A percentile compares a stretch with the other conserved stretches of the same genome.
Evolutionary conservation across 2,113 vertebrate species (phyloP).

Genomic region (Pampusana beccarii): DNA sequence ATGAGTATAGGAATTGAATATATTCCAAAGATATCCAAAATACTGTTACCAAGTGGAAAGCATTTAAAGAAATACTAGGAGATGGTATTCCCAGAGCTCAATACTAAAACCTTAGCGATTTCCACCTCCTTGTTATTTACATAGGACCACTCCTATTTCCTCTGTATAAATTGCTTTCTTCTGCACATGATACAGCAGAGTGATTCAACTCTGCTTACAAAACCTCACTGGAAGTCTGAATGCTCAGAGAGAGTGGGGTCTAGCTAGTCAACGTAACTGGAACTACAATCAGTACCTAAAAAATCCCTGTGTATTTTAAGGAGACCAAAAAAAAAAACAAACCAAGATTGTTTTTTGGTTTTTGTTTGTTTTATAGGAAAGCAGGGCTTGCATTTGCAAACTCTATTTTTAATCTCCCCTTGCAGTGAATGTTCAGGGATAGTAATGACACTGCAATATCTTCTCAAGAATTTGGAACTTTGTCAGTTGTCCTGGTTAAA

Average conservation of each 20-base stretch:
- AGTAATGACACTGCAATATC: constrained; percentile 35
- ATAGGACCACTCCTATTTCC: not conserved
- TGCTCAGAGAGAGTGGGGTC: not conserved
- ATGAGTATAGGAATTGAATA: not conserved
- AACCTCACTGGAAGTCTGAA: not conserved
- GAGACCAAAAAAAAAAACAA: not conserved
- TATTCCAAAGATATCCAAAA: not conserved
- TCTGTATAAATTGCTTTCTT: not conserved
- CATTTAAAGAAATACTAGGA: not conserved
- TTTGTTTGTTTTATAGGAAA: not conserved
- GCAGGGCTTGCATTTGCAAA: constrained; percentile 13
- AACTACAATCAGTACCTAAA: not conserved
- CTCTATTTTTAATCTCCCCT: not conserved
- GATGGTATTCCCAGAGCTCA: not conserved
- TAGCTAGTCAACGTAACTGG: not conserved
- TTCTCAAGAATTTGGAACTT: constrained; percentile 45
- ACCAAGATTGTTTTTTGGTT: no score
- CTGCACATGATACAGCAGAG: not conserved
- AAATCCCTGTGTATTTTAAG: constrained; percentile 18
- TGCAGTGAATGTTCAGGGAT: constrained; percentile 13
- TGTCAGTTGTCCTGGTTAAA: constrained; percentile 52
- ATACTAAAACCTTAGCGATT: not conserved
- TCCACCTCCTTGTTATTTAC: not conserved
- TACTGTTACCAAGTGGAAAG: not conserved
- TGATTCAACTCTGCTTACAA: not conserved